Evolutionary conservation across 2,888 invertebrate genomes (phyloP).

Genomic region (Sinotaia quadrata): DNA sequence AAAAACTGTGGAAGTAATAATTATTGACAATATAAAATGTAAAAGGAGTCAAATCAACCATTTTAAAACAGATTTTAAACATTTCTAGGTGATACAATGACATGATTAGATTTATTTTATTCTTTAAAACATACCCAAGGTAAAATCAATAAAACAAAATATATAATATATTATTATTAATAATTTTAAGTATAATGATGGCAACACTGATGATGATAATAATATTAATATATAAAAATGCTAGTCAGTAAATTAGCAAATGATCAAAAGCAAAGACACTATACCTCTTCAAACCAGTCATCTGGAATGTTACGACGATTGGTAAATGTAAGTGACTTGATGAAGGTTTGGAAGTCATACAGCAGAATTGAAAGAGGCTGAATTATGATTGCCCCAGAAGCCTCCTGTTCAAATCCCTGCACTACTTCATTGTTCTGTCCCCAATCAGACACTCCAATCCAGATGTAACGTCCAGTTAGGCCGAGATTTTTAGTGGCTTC

Average conservation of each 20-base stretch:
- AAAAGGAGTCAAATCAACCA: too few species aligned
- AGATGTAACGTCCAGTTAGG: constrained; percentile 61
- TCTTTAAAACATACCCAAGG: too few species aligned
- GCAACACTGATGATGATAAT: too few species aligned
- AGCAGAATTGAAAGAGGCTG: constrained; percentile 60
- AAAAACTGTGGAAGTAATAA: too few species aligned
- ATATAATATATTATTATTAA: not conserved
- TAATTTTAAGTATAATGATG: not conserved
- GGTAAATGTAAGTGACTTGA: constrained; percentile 60
- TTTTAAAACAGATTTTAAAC: too few species aligned
- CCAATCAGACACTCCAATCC: constrained; percentile 67
- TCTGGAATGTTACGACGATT: constrained; percentile 69
- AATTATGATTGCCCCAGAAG: constrained; percentile 58
- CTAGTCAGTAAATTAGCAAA: too few species aligned
- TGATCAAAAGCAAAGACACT: too few species aligned
- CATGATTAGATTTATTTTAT: too few species aligned
- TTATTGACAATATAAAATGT: too few species aligned
- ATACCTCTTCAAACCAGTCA: constrained; percentile 73
- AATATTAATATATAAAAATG: not conserved
- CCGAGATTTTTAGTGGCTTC: constrained; percentile 64
- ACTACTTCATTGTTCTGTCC: constrained; percentile 49
- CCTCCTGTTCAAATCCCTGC: constrained; percentile 60
- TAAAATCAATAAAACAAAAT: too few species aligned
- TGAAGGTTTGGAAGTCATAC: constrained; percentile 61
- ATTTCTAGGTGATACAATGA: too few species aligned